Conservation (phyloP, 2,113 vertebrate species). For the Erythrocercus mccallii region DNA sequence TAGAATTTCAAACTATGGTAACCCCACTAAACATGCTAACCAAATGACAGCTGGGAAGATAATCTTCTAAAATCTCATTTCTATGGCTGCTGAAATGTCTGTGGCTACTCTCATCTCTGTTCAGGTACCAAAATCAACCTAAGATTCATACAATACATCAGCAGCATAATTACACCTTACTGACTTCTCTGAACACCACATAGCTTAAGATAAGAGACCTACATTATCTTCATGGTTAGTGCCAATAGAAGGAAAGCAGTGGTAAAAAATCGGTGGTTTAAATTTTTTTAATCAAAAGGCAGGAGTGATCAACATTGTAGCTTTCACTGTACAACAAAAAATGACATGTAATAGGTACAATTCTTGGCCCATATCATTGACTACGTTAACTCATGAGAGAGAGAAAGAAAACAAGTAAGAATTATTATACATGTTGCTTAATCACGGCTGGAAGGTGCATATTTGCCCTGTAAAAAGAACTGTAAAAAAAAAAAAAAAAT, state of each 20-base stretch:
- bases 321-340: background rate
- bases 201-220: background rate
- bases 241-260: background rate
- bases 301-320: background rate
- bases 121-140: background rate
- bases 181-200: background rate
- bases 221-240: background rate
- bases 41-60: background rate
- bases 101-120: background rate
- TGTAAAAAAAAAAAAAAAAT: rapidly evolving
- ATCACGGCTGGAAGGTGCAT: background rate
- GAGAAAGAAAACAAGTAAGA: background rate
- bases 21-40: background rate
- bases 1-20: background rate
- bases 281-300: background rate
- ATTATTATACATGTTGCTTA: background rate
- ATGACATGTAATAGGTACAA: rapidly evolving
- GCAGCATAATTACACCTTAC: background rate
- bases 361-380: background rate
- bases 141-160: background rate
- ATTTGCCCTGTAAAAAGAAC: background rate
- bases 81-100: background rate
- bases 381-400: background rate
- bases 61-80: background rate
- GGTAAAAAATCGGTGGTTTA: background rate